Conservation (phyloP, 2,888 invertebrate genomes). For the Lasioglossum vierecki region DNA sequence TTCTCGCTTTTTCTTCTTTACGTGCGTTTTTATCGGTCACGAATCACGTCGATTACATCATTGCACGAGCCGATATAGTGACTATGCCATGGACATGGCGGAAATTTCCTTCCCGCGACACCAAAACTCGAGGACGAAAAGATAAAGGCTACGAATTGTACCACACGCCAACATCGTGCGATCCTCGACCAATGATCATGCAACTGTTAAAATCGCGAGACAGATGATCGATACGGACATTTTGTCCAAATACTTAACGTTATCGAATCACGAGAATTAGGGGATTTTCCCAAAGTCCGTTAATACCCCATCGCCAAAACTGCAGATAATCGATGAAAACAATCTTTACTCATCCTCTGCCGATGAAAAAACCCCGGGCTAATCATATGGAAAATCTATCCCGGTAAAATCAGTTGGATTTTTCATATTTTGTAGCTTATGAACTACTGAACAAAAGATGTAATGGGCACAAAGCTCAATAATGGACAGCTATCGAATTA, state of each 20-base stretch:
- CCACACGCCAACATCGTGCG: not conserved
- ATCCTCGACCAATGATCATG: not conserved
- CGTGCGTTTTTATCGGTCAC: constrained; percentile 42
- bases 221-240: not conserved
- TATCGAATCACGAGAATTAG: not conserved
- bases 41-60: constrained; percentile 35
- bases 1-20: constrained; percentile 25
- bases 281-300: not conserved
- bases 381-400: too few relatives aligned
- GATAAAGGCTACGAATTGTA: not conserved
- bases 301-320: not conserved
- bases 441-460: too few relatives aligned
- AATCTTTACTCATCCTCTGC: not conserved
- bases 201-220: not conserved
- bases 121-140: not conserved
- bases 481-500: too few relatives aligned
- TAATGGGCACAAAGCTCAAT: too few relatives aligned
- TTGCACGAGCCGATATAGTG: not conserved
- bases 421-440: too few relatives aligned
- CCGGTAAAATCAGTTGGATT: too few relatives aligned
- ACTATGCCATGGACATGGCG: constrained; percentile 21
- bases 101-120: constrained; percentile 25
- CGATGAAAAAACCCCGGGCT: not conserved
- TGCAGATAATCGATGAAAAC: not conserved
- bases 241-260: not conserved